Conservation (phyloP, 2,888 invertebrate species). For the Idaea aversata region DNA sequence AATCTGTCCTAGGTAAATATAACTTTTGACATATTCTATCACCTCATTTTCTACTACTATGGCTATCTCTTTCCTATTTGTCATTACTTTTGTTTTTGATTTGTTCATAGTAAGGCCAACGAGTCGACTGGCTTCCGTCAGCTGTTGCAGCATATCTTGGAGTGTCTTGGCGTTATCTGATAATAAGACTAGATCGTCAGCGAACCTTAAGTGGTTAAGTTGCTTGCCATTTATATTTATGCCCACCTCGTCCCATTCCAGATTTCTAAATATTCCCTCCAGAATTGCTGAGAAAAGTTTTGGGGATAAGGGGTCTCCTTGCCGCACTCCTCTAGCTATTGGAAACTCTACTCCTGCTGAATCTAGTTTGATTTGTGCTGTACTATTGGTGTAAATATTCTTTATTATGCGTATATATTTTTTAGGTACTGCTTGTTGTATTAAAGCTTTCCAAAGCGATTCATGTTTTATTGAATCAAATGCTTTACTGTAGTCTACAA, state of each 20-base stretch:
- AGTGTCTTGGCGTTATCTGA: no score
- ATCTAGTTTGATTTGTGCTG: neutral
- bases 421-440: neutral
- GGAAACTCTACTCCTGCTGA: neutral
- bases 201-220: neutral
- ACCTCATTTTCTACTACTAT: neutral
- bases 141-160: slow-evolving; percentile 5
- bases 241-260: no score
- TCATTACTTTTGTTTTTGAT: slow-evolving; percentile 10
- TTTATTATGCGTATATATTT: slow-evolving; percentile 2
- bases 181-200: neutral
- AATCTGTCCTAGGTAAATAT: slow-evolving; percentile 3
- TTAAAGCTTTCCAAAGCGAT: slow-evolving; percentile 3
- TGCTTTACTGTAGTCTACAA: slow-evolving; percentile 2
- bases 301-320: slow-evolving; percentile 3
- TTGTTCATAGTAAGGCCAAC: slow-evolving; percentile 9
- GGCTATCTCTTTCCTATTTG: neutral
- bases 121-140: slow-evolving; percentile 2
- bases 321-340: slow-evolving; percentile 2
- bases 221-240: no score
- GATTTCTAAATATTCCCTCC: no score
- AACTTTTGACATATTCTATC: slow-evolving; percentile 5
- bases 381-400: neutral
- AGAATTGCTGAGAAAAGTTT: neutral
- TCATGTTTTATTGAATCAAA: neutral